phyloP scores from a whole-genome alignment of 2,113 vertebrate species.

The Corythornis cristatus region DNA sequence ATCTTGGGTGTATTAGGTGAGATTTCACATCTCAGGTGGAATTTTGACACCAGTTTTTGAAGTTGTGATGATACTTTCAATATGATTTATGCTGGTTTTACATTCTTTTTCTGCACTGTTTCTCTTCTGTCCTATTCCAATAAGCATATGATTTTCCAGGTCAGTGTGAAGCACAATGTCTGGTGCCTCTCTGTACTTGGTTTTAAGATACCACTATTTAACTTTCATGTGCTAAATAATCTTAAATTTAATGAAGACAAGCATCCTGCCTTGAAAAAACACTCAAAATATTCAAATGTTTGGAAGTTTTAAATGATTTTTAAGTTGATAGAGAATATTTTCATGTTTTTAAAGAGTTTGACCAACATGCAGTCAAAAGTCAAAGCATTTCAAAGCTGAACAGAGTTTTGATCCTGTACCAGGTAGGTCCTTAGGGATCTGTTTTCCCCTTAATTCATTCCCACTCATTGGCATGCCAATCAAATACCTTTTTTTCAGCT shows the following conservation, averaged over 20 bases:
- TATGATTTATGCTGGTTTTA: background rate
- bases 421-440: background rate
- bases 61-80: conserved; percentile 13
- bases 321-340: background rate
- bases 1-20: conserved; percentile 1
- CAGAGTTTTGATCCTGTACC: background rate
- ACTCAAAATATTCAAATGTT: background rate
- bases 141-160: conserved; percentile 34
- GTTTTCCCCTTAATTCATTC: background rate
- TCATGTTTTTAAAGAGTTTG: background rate
- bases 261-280: background rate
- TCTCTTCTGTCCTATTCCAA: background rate
- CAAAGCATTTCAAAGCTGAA: background rate
- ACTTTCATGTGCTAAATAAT: background rate
- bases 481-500: conserved; percentile 11
- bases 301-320: background rate
- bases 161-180: background rate
- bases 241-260: background rate
- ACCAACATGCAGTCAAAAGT: background rate
- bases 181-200: conserved; percentile 16
- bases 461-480: background rate
- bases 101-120: background rate
- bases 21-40: conserved; percentile 9
- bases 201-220: conserved; percentile 17
- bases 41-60: conserved; percentile 6